Evolutionary conservation across 2,797 vertebrate species (phyloP), one percentile per base, ranked within the genome.

Genomic region (Dryobates pubescens): DNA sequence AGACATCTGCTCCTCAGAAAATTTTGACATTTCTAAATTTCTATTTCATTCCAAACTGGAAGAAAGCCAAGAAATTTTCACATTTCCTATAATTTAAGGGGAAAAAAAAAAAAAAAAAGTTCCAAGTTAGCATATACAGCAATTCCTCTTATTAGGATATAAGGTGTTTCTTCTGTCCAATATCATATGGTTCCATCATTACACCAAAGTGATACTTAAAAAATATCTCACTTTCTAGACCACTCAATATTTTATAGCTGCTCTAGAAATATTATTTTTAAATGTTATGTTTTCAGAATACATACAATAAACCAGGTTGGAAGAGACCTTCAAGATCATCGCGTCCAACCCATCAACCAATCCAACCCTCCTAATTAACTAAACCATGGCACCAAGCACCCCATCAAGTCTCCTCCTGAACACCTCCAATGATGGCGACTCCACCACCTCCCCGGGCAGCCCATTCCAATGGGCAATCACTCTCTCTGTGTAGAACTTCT

Each of bases 1-100:
- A n/a, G 86, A 93, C 94, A 92, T 94, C 88, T 93, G 86, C 86
- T 94, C 65, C 76, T 62, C 53, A 92, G 0, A 4, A 73, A 94
- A 94, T 86, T 86, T 79, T 94, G 85, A 93, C 89, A 94, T 96
- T 95, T 96, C 67, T 54, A 73, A 68, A 76, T 92, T 93, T 76
- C 34, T 27, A 41, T 49, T 95, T 93, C 67, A 72, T 89, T 88
- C 76, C 71, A 92, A 95, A 64, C 27, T 89, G 89, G 89, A 94
- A 89, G 47, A 76, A 93, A 94, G 6, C 14, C 53, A 83, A 91
- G 1, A 70, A 89, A 83, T 92, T 93, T 89, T 83, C 77, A 67
- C 32, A 72, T 89, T 89, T 91, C 70, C 53, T 85, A 38, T 27
- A 89, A 36, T 10, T 36, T 36, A 9, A 7, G 34, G 34, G 34